These are phyloP conservation scores for Oncorhynchus gorbuscha DNA, from an alignment of 2,113 vertebrate genomes.

Conservation along the genomic window DNA sequence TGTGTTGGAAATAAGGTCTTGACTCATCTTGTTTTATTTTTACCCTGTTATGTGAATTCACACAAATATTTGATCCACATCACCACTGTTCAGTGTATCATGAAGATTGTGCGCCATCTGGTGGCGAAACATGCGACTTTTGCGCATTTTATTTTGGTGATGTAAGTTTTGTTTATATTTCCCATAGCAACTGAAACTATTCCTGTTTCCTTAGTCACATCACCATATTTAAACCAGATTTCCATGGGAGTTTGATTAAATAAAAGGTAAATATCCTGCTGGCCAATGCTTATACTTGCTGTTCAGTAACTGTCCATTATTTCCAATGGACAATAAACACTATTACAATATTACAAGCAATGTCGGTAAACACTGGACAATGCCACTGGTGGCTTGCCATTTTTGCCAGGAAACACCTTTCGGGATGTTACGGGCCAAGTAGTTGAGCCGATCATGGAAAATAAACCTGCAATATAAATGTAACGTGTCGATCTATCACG, in stretches of 20 bases:
- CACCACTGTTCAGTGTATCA: background rate
- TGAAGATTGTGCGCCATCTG: constrained; percentile 15
- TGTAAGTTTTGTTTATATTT: too few relatives aligned
- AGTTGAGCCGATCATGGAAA: too few relatives aligned
- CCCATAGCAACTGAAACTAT: background rate
- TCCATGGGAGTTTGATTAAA: too few relatives aligned
- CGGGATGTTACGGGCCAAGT: constrained; percentile 72
- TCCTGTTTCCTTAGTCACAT: constrained; percentile 41
- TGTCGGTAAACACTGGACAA: constrained; percentile 71
- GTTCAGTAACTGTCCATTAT: too few relatives aligned
- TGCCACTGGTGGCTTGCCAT: constrained; percentile 71
- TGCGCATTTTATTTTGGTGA: too few relatives aligned
- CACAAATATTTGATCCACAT: background rate
- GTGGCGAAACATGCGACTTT: background rate
- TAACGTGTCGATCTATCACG: too few relatives aligned
- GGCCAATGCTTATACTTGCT: too few relatives aligned
- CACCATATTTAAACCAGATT: background rate
- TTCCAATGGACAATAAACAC: too few relatives aligned
- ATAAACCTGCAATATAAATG: too few relatives aligned
- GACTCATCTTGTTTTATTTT: background rate
- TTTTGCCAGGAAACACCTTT: constrained; percentile 83
- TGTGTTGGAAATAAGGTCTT: constrained; percentile 47
- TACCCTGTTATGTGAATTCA: background rate
- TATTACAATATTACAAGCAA: constrained; percentile 37
- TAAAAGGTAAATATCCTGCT: background rate